These are phyloP conservation scores for Drosophila neoperkinsi DNA, from an alignment of 2,888 invertebrate species.

Conservation along the genomic window DNA sequence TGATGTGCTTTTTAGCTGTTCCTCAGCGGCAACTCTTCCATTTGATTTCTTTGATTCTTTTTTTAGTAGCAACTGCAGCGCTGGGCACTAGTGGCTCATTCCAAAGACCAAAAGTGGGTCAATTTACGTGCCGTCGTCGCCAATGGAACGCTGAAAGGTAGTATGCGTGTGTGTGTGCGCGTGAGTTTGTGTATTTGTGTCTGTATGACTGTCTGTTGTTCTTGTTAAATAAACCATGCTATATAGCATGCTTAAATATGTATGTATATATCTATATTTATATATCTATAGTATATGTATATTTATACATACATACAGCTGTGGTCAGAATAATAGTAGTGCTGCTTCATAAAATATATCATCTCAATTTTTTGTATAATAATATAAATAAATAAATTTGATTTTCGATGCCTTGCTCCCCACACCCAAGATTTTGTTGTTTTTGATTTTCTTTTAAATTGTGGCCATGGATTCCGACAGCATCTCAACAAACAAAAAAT, in stretches of 20 bases:
- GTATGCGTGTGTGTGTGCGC: constrained; percentile 43
- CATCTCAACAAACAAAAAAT: background rate
- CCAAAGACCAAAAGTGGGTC: constrained; percentile 75
- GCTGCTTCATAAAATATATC: background rate
- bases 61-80: constrained; percentile 47
- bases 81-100: constrained; percentile 36
- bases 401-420: background rate
- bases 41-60: constrained; percentile 75
- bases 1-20: constrained; percentile 23
- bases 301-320: background rate
- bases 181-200: constrained; percentile 22
- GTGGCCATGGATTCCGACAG: background rate
- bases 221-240: constrained; percentile 77
- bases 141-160: constrained; percentile 45
- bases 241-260: constrained; percentile 13
- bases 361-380: background rate
- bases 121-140: constrained; percentile 61
- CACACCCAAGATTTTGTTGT: background rate
- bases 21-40: constrained; percentile 70
- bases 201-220: constrained; percentile 67
- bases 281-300: background rate
- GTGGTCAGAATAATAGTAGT: background rate
- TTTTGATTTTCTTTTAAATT: background rate
- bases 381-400: background rate
- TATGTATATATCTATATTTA: constrained; percentile 1